These are phyloP conservation scores for Acanthosepion esculentum DNA, from an alignment of 2,888 invertebrate species.

Conservation along the genomic window DNA sequence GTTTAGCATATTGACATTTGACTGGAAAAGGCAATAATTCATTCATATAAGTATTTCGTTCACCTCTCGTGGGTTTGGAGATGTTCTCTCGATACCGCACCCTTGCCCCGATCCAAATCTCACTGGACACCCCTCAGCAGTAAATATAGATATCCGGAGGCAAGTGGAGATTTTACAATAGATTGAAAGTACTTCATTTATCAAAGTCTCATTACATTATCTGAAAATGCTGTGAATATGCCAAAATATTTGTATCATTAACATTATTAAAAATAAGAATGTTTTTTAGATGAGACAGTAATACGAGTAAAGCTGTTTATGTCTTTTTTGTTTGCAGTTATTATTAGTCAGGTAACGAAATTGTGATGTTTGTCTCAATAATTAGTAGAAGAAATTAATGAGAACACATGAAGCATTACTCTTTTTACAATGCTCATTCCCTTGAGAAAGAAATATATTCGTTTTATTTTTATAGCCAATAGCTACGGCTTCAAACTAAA, in stretches of 20 bases:
- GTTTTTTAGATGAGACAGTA: too few species aligned
- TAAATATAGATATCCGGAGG: neutral
- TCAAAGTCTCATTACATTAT: neutral
- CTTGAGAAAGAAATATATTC: too few species aligned
- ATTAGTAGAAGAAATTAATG: too few species aligned
- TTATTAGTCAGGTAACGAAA: too few species aligned
- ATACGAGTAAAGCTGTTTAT: too few species aligned
- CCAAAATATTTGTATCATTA: neutral
- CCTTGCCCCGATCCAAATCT: neutral
- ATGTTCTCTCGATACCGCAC: neutral
- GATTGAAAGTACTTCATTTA: neutral
- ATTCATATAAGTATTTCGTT: neutral
- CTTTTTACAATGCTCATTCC: too few species aligned
- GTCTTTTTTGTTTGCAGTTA: too few species aligned
- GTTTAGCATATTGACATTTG: slow-evolving; percentile 16
- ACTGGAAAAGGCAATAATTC: neutral
- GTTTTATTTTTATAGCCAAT: too few species aligned
- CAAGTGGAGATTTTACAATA: neutral
- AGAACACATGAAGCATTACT: too few species aligned
- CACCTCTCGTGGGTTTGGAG: neutral
- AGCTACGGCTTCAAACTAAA: too few species aligned
- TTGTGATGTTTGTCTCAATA: too few species aligned
- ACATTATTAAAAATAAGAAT: neutral
- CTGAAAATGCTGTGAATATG: neutral
- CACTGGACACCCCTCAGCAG: neutral